phyloP scores from a whole-genome alignment of 2,113 vertebrate species.

The Suncus etruscus region DNA sequence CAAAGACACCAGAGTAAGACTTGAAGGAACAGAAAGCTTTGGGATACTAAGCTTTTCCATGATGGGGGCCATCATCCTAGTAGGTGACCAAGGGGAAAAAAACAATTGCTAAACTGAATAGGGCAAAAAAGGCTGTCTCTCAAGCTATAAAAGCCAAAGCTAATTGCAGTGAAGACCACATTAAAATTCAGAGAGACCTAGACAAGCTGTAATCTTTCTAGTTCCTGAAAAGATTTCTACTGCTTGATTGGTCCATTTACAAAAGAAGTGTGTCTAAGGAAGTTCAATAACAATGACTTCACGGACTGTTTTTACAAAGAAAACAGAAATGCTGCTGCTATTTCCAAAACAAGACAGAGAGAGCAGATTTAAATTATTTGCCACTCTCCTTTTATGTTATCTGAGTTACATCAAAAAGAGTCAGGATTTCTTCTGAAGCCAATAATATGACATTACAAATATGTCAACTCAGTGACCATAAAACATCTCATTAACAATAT shows the following conservation, averaged over 20 bases:
- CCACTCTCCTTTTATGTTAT: not conserved
- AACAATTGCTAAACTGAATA: conserved; percentile 9
- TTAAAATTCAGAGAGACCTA: conserved; percentile 31
- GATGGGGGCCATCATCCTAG: not conserved
- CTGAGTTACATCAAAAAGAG: not conserved
- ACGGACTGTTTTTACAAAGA: conserved; percentile 36
- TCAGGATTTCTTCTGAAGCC: not conserved
- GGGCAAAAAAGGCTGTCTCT: not conserved
- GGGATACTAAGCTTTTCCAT: not conserved
- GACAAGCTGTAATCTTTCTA: not conserved
- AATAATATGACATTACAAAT: not conserved
- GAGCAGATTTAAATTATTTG: not conserved
- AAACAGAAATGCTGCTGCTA: not conserved
- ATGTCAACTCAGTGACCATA: not conserved
- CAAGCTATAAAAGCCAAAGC: conserved; percentile 26
- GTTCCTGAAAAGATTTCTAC: conserved; percentile 37
- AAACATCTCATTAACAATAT: not conserved
- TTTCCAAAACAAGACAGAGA: not conserved
- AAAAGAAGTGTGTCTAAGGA: conserved; percentile 12
- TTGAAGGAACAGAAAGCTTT: conserved; percentile 51
- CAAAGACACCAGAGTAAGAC: not conserved
- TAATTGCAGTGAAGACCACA: conserved; percentile 36
- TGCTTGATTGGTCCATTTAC: conserved; percentile 37
- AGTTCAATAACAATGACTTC: conserved; percentile 12
- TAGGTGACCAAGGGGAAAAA: not conserved